Conservation (phyloP, 2,797 vertebrate genomes). For the Ctenopoma kingsleyae region DNA sequence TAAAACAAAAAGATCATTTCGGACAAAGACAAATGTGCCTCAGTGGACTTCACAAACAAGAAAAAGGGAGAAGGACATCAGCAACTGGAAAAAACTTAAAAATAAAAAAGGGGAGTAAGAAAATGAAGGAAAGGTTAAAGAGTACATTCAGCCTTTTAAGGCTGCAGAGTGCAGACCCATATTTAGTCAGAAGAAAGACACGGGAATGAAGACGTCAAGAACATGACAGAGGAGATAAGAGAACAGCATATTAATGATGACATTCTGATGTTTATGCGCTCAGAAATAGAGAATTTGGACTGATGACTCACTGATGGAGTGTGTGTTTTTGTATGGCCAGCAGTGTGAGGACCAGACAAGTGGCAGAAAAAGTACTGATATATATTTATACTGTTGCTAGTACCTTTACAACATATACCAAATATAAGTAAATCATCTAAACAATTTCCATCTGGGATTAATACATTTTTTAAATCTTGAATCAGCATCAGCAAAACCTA, state of each 20-base stretch:
- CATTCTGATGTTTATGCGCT: conserved; percentile 37
- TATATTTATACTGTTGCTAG: not conserved
- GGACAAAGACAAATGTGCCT: conserved; percentile 18
- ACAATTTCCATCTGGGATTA: too few relatives aligned
- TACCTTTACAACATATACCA: not conserved
- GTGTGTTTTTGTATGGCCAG: conserved; percentile 1
- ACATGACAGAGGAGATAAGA: conserved; percentile 58
- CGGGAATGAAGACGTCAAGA: conserved; percentile 25
- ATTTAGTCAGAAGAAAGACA: conserved; percentile 69
- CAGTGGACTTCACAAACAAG: conserved; percentile 58
- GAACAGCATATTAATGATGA: conserved; percentile 61
- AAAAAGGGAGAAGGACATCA: conserved; percentile 29
- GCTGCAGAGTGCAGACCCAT: conserved; percentile 62
- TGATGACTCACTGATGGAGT: conserved; percentile 44
- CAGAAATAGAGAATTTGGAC: conserved; percentile 47
- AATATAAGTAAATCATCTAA: too few relatives aligned
- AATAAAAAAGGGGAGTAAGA: conserved; percentile 24
- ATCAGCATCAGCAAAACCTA: not conserved
- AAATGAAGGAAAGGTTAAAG: conserved; percentile 32
- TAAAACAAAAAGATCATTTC: conserved; percentile 10
- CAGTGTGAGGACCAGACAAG: not conserved
- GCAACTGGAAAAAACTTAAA: conserved; percentile 1
- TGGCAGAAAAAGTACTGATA: not conserved
- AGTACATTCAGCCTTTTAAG: conserved; percentile 74
- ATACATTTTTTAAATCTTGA: too few relatives aligned